Base-by-base conservation (phyloP, 2,888 invertebrate species). In the Silvanus unidentatus region DNA sequence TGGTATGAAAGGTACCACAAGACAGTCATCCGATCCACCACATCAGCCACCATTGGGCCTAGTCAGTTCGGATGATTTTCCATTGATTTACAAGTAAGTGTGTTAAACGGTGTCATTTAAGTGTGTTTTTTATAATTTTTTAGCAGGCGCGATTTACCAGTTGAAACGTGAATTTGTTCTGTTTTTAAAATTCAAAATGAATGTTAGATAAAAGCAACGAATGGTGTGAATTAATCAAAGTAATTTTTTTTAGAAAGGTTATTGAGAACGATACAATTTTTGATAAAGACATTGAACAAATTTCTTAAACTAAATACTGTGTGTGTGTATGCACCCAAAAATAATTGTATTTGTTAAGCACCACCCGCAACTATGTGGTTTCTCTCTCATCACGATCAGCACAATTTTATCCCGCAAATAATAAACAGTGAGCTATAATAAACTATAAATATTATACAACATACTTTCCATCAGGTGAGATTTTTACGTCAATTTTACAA, bases 11-110 rank as follows among this genome's bases (percentile, higher is more conserved):
- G 87, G 87, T 51, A 76, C 82, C 57, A 79, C 85, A 58, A 77
- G 84, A 62, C 77, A 79, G 50, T 77, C 84, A 15, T 81, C 83
- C 62, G 82, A 83, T 64, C 83, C 86, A 46, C 79, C 80, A 55
- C 81, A 81, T 59, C 82, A 81, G 70, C 81, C 85, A 50, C 80
- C 86, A 50, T 79, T 91, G 54, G 94, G 94, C 55, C 81, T 91
- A 47, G 86, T 93, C 68, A 84, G 82, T 75, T 78, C 81, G 14
- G 86, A 86, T 53, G 88, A 88, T 74, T 83, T 90, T 66, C 89
- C 90, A 10, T 78, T 83, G 40, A 78, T 85, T 57, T 90, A 88
- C 79, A 87, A 88, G 90, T 90, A 81, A 80, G 85, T 79, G 11
- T 22, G 11, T 35, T 15, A 39, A 12, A 37, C 15, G 14, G 3